Conservation (phyloP, 2,113 vertebrate species). For the Dicaeum eximium region DNA sequence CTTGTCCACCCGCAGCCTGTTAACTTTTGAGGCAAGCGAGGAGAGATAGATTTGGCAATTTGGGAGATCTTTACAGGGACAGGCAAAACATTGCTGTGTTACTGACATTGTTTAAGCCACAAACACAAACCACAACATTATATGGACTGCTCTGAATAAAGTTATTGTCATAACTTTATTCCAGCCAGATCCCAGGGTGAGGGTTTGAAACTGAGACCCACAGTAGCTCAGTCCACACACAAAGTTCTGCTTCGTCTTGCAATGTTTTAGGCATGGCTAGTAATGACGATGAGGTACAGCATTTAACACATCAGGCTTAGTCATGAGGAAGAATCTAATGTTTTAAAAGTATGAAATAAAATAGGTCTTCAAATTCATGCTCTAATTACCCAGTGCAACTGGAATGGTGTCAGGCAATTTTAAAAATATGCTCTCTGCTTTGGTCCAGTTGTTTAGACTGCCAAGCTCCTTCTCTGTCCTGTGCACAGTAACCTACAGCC, state of each 20-base stretch:
- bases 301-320: background rate
- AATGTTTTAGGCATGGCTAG: background rate
- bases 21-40: fast-evolving
- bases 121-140: background rate
- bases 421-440: background rate
- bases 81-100: background rate
- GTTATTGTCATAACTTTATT: background rate
- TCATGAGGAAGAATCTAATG: background rate
- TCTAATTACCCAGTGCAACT: background rate
- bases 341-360: background rate
- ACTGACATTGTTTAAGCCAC: background rate
- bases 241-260: background rate
- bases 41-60: background rate
- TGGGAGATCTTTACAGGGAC: fast-evolving
- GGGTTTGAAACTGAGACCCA: background rate
- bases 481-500: background rate
- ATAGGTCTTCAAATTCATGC: background rate
- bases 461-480: background rate
- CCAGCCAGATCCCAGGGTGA: background rate
- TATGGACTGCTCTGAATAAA: background rate
- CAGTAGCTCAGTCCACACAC: background rate
- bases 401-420: background rate
- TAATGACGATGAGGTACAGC: background rate
- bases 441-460: background rate
- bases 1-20: fast-evolving